Conservation (phyloP, 2,113 vertebrate genomes). For the Lycaon pictus region DNA sequence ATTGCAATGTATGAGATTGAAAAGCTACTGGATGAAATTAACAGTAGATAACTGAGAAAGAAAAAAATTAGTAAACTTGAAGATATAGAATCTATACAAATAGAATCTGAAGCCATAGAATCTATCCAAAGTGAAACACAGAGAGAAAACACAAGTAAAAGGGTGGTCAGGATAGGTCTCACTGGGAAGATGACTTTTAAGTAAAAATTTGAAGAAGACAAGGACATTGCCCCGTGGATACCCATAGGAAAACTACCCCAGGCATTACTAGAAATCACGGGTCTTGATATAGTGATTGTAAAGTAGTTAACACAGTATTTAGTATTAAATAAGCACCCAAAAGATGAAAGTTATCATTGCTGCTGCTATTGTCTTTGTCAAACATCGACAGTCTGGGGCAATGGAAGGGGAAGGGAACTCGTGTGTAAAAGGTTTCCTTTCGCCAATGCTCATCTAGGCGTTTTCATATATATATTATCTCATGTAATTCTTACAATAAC, state of each 20-base stretch:
- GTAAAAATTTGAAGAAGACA: not conserved
- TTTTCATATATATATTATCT: not conserved
- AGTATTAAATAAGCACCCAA: not conserved
- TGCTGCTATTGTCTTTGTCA: not conserved
- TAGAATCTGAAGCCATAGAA: not conserved
- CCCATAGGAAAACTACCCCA: not conserved
- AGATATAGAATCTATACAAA: not conserved
- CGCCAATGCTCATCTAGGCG: not conserved
- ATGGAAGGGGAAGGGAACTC: not conserved
- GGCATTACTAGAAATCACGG: not conserved
- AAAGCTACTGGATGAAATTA: not conserved
- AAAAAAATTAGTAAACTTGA: not conserved
- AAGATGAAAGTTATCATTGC: not conserved
- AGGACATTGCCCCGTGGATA: not conserved
- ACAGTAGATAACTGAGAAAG: not conserved
- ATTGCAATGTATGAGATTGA: not conserved
- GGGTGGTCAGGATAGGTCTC: not conserved
- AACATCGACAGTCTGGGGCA: not conserved
- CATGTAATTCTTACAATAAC: not conserved
- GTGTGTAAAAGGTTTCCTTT: not conserved
- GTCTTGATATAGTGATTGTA: not conserved
- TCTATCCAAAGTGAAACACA: not conserved
- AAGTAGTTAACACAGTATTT: not conserved
- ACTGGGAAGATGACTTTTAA: not conserved
- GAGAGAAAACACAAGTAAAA: not conserved